Evolutionary conservation across 2,113 vertebrate species (phyloP).

Genomic region (Coturnix japonica): DNA sequence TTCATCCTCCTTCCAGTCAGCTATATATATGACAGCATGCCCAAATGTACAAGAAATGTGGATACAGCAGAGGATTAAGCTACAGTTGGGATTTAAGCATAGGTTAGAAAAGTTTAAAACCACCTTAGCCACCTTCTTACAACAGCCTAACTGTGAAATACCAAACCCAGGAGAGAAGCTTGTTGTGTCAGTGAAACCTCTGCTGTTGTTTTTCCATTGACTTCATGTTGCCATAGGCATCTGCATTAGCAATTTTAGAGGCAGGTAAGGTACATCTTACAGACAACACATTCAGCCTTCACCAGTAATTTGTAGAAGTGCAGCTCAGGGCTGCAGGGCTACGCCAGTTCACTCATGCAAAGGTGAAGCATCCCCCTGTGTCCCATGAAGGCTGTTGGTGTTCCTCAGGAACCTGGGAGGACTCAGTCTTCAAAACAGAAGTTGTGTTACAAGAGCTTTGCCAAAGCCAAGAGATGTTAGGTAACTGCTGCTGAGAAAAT

Average conservation of each 20-base stretch:
- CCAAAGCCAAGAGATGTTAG: neutral
- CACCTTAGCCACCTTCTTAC: neutral
- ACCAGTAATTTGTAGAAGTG: neutral
- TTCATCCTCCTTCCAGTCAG: neutral
- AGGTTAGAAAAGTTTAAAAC: neutral
- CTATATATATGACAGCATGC: neutral
- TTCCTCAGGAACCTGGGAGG: neutral
- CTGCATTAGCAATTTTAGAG: neutral
- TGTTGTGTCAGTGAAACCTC: neutral
- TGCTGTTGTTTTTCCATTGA: neutral
- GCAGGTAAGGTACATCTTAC: neutral
- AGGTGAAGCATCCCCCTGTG: neutral
- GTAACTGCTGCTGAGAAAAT: neutral
- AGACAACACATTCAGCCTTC: neutral
- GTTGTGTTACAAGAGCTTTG: accelerated
- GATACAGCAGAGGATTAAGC: neutral
- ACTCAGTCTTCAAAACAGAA: accelerated
- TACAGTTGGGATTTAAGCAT: neutral
- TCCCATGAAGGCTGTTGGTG: accelerated
- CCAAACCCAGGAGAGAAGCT: neutral
- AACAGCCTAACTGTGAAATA: neutral
- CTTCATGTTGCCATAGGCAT: neutral
- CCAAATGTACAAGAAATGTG: neutral
- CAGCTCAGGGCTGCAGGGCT: neutral
- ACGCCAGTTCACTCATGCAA: neutral